Conservation (phyloP, 2,797 vertebrate genomes). For the Rhinogobio ventralis region DNA sequence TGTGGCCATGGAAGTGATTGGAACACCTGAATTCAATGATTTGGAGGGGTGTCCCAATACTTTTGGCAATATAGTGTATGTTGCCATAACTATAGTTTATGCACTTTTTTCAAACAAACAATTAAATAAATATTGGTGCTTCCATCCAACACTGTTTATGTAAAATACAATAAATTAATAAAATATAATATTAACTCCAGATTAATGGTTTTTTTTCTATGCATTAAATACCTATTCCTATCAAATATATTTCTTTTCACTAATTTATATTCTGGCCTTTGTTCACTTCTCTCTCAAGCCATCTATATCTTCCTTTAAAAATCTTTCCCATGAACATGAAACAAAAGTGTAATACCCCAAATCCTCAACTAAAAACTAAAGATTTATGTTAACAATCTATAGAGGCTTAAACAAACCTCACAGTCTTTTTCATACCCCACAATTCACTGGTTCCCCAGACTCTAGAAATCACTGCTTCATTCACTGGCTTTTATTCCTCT, state of each 20-base stretch:
- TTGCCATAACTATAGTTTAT: background rate
- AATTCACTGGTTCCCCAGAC: slow-evolving; percentile 43
- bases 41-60: too few relatives aligned
- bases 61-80: background rate
- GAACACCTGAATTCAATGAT: too few relatives aligned
- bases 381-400: slow-evolving; percentile 31
- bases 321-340: slow-evolving; percentile 16
- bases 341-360: background rate
- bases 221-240: background rate
- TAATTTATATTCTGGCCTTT: background rate
- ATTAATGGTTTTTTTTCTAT: background rate
- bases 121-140: background rate
- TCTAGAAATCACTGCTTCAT: slow-evolving; percentile 59
- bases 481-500: slow-evolving; percentile 64
- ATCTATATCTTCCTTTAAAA: background rate
- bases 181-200: background rate
- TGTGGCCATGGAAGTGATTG: too few relatives aligned
- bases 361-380: background rate
- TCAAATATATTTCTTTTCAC: background rate
- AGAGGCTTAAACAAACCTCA: slow-evolving; percentile 23
- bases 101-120: background rate
- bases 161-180: background rate
- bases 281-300: background rate
- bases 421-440: slow-evolving; percentile 27
- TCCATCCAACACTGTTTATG: background rate